These are phyloP conservation scores for Calcarius lapponicus DNA, from an alignment of 2,797 vertebrate genomes.

Conservation along the genomic window DNA sequence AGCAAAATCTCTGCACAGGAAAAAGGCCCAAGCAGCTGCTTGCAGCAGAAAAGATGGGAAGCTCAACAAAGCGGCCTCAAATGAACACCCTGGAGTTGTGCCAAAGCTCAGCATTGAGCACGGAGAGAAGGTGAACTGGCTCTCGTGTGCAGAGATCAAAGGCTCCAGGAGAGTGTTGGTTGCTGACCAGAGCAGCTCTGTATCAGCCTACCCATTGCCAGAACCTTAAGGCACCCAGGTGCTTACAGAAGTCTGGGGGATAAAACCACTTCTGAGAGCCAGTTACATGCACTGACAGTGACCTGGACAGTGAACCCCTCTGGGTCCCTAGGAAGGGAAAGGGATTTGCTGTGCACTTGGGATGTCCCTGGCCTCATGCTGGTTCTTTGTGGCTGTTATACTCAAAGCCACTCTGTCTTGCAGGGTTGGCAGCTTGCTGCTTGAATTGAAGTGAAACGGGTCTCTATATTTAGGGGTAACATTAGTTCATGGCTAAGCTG, in stretches of 20 bases:
- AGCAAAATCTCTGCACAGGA: conserved; percentile 64
- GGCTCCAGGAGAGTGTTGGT: conserved; percentile 85
- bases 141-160: conserved; percentile 82
- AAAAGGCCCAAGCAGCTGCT: conserved; percentile 54
- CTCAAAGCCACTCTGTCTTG: not conserved
- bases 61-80: conserved; percentile 19
- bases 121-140: conserved; percentile 94
- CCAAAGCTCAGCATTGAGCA: conserved; percentile 86
- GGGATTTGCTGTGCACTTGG: not conserved
- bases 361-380: not conserved
- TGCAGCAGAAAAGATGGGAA: conserved; percentile 34
- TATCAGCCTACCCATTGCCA: conserved; percentile 83
- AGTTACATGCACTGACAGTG: not conserved
- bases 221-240: conserved; percentile 43
- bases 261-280: not conserved
- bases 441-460: not conserved
- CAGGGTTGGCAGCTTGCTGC: not conserved
- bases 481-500: not conserved
- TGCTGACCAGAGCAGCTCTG: conserved; percentile 86
- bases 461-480: not conserved
- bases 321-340: rapidly evolving
- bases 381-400: not conserved
- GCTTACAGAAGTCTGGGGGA: not conserved
- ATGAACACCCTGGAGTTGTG: conserved; percentile 37
- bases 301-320: not conserved